A percentile compares a stretch with the other conserved stretches of the same genome.
Conservation (phyloP, 2,797 vertebrate species). For the Coendou prehensilis region DNA sequence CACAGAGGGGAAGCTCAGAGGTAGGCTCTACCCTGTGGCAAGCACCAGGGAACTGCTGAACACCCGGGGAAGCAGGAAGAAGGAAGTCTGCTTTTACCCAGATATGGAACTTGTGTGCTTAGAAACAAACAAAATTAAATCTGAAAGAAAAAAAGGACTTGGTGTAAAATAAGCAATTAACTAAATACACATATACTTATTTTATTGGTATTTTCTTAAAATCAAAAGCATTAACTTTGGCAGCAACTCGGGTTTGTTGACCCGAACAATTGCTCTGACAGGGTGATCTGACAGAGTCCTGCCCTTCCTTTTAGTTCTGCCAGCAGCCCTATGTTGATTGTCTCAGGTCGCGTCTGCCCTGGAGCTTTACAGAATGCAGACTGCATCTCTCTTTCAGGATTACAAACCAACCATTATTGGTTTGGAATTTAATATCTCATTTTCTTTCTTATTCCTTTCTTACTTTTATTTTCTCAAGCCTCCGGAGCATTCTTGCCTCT, state of each 20-base stretch:
- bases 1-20: background rate
- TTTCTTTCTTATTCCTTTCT: background rate
- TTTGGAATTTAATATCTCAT: background rate
- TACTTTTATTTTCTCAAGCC: background rate
- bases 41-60: no score
- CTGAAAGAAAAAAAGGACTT: background rate
- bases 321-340: accelerated
- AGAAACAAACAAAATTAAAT: slow-evolving; percentile 18
- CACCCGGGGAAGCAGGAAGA: background rate
- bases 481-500: background rate
- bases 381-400: background rate
- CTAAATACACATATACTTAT: background rate
- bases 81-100: background rate
- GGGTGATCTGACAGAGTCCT: accelerated
- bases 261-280: background rate
- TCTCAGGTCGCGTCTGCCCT: background rate
- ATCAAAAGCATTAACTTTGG: background rate
- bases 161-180: background rate
- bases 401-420: background rate
- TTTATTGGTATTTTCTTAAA: background rate
- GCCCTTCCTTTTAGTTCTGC: background rate
- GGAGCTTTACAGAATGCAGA: background rate
- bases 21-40: background rate
- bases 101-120: background rate
- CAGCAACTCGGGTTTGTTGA: background rate